Evolutionary conservation across 2,113 vertebrate genomes (phyloP).

Genomic region (Marcusenius ussheri): DNA sequence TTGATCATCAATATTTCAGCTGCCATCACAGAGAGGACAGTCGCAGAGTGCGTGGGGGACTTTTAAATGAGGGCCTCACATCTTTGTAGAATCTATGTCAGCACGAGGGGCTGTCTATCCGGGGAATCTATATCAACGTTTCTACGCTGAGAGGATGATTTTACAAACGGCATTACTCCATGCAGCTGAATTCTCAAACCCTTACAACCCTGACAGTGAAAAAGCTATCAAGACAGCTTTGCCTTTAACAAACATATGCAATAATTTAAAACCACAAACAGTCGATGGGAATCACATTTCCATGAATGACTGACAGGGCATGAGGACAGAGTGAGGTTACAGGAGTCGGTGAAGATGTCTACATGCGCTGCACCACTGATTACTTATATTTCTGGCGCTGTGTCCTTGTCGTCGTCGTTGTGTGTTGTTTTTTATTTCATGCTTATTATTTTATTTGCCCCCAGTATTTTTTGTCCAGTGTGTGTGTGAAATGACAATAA

Average conservation of each 20-base stretch:
- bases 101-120: not conserved
- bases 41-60: not conserved
- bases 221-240: not conserved
- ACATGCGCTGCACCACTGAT: not conserved
- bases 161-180: not conserved
- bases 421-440: not conserved
- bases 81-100: not conserved
- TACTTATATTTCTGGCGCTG: not conserved
- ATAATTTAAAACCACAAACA: not conserved
- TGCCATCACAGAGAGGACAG: not conserved
- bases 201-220: not conserved
- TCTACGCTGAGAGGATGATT: not conserved
- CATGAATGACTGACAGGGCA: not conserved
- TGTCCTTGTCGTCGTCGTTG: not conserved
- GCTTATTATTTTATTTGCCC: not conserved
- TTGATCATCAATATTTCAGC: not conserved
- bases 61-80: not conserved
- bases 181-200: not conserved
- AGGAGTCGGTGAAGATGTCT: not conserved
- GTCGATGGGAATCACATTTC: not conserved
- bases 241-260: not conserved
- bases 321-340: not conserved
- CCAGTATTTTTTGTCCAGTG: not conserved
- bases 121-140: not conserved
- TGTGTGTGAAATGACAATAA: not conserved